Evolutionary conservation across 1,140 invertebrate species (phyloP), one percentile per base, ranked within the genome.

Genomic region (Belonocnema kinseyi): DNA sequence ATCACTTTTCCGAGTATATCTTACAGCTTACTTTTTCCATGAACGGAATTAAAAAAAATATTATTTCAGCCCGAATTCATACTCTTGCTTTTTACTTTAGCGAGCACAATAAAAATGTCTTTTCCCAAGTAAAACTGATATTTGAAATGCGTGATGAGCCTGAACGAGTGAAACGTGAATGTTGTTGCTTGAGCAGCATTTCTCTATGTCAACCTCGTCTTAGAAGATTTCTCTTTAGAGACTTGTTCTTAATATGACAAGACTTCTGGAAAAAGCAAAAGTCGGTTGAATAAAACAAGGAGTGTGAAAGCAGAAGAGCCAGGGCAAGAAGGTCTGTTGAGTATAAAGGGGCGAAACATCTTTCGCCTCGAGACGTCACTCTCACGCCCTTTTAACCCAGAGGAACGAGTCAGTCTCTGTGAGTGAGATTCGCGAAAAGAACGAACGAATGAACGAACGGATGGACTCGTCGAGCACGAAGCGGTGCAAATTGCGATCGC

Each of bases 401-500:
- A 46, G 61, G 61, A 66, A 66, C 33, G 33, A 66, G 26, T 61
- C 12, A 33, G 7, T 66, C 21, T 21, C 58, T 66, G 52, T 33
- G 56, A 66, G 52, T 19, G 17, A 51, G 53, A 51, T 40, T 40
- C 54, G 52, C 51, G 54, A 33, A 33, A 33, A 33, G 26, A 33
- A 33, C 26, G 26, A 33, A 33, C 26, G 26, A 33, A 33, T 33
- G 58, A 61, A 66, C 26, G 73, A 53, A 54, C 21, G n/a, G 54
- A 52, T 58, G 74, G 61, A 66, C n/a, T 66, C 61, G 61, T 66
- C 61, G 40, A 66, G 61, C 61, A 58, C 56, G 19, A 79, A 74
- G 79, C 70, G 78, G 74, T 84, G 83, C 82, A 82, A 84, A 85
- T 84, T 84, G 73, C 74, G 75, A 73, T 82, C 80, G 61, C 54